Percentiles rank a stretch among this genome's conserved stretches.
phyloP scores from a whole-genome alignment of 2,113 vertebrate genomes.

The Sterna hirundo region DNA sequence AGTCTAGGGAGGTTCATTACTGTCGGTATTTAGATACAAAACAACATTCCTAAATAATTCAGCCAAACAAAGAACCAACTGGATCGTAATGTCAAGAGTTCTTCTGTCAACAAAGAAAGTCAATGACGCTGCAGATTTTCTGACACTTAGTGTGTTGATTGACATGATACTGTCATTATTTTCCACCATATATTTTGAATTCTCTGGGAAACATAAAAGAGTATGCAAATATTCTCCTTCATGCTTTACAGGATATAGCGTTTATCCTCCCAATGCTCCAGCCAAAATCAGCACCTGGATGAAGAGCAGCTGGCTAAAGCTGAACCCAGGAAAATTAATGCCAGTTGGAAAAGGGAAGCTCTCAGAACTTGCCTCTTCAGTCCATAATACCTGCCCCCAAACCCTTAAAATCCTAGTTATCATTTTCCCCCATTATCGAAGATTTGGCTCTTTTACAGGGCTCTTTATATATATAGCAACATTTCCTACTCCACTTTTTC shows the following conservation, averaged over 20 bases:
- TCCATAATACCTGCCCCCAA: conserved; percentile 36
- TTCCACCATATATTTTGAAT: conserved; percentile 52
- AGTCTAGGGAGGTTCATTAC: conserved; percentile 30
- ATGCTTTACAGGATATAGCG: conserved; percentile 54
- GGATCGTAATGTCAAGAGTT: conserved; percentile 57
- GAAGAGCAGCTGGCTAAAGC: conserved; percentile 59
- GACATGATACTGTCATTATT: conserved; percentile 42
- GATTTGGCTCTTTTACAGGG: conserved; percentile 25
- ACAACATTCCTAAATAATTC: conserved; percentile 37
- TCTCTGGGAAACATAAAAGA: conserved; percentile 58
- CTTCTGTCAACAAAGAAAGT: conserved; percentile 59
- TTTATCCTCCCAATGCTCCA: conserved; percentile 40
- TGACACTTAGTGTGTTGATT: conserved; percentile 55
- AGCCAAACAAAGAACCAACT: conserved; percentile 44
- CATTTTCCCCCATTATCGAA: conserved; percentile 28
- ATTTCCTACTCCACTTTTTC: neutral
- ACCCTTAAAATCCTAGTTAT: conserved; percentile 26
- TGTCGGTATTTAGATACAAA: conserved; percentile 40
- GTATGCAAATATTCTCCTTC: conserved; percentile 65
- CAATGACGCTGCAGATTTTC: conserved; percentile 59
- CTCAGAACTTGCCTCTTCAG: conserved; percentile 51
- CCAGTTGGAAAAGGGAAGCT: conserved; percentile 38
- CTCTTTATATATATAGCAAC: neutral
- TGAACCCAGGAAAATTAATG: conserved; percentile 52
- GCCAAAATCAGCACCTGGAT: conserved; percentile 68